phyloP scores from a whole-genome alignment of 2,113 vertebrate species.

The Mixornis gularis region DNA sequence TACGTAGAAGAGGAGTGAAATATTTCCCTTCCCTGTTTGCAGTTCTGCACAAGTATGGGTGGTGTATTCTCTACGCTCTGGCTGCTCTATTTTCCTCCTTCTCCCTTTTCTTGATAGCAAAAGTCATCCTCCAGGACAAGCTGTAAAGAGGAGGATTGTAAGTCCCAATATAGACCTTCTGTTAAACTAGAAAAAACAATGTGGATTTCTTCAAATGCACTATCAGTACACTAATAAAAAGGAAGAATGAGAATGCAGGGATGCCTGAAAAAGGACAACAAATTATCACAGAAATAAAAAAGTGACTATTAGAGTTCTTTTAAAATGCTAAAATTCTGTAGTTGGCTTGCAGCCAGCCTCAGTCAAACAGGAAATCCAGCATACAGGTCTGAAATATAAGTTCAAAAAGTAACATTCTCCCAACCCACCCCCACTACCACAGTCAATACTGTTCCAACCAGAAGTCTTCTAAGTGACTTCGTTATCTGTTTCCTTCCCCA shows the following conservation, averaged over 20 bases:
- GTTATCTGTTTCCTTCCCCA: conserved; percentile 66
- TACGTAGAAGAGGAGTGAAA: neutral
- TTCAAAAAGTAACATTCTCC: conserved; percentile 38
- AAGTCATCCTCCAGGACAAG: neutral
- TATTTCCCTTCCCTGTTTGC: neutral
- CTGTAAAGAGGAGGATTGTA: neutral
- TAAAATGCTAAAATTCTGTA: neutral
- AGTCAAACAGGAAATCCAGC: conserved; percentile 51
- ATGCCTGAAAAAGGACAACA: neutral
- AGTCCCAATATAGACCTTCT: neutral
- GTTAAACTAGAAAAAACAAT: neutral
- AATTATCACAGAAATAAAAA: neutral
- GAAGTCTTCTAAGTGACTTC: conserved; percentile 41
- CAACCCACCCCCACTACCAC: neutral
- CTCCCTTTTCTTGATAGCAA: neutral
- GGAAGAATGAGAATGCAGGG: neutral
- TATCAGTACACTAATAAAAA: neutral
- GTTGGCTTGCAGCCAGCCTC: conserved; percentile 6
- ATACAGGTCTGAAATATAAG: conserved; percentile 21
- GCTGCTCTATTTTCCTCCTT: neutral
- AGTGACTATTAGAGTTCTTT: neutral
- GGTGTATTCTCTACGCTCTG: neutral
- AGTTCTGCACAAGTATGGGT: neutral
- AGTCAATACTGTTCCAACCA: neutral
- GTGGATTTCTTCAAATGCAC: neutral